Evolutionary conservation across 2,797 vertebrate species (phyloP).

Genomic region (Schizopygopsis pylzovi): DNA sequence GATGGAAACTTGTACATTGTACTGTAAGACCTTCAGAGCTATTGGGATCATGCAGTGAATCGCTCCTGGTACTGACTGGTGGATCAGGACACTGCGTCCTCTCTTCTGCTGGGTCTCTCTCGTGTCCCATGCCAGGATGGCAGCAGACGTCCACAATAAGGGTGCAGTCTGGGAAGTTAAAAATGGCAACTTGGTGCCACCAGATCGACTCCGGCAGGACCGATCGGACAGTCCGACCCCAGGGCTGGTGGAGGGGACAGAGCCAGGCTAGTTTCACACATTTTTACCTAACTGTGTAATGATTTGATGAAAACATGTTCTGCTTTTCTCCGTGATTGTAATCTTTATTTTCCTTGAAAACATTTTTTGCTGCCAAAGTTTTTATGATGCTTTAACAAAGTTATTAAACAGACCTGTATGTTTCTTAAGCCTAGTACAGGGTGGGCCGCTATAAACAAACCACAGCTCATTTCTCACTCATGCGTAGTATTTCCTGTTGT

Average conservation of each 20-base stretch:
- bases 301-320: background rate
- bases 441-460: background rate
- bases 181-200: slow-evolving; percentile 77
- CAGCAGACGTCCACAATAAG: slow-evolving; percentile 80
- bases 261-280: slow-evolving; percentile 84
- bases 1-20: background rate
- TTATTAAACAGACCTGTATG: background rate
- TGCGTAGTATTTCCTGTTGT: background rate
- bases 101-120: slow-evolving; percentile 53
- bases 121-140: slow-evolving; percentile 75
- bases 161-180: slow-evolving; percentile 75
- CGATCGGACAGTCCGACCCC: slow-evolving; percentile 91
- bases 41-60: slow-evolving; percentile 32
- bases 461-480: background rate
- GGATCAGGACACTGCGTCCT: background rate
- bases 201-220: slow-evolving; percentile 79
- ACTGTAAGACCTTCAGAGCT: background rate
- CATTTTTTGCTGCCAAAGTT: too few relatives aligned
- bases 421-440: background rate
- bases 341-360: background rate
- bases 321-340: background rate
- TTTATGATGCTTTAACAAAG: slow-evolving; percentile 2
- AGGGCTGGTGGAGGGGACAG: slow-evolving; percentile 90
- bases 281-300: background rate
- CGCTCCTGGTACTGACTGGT: slow-evolving; percentile 3